Evolutionary conservation across 2,113 vertebrate species (phyloP).

Genomic region (Podarcis cretensis): DNA sequence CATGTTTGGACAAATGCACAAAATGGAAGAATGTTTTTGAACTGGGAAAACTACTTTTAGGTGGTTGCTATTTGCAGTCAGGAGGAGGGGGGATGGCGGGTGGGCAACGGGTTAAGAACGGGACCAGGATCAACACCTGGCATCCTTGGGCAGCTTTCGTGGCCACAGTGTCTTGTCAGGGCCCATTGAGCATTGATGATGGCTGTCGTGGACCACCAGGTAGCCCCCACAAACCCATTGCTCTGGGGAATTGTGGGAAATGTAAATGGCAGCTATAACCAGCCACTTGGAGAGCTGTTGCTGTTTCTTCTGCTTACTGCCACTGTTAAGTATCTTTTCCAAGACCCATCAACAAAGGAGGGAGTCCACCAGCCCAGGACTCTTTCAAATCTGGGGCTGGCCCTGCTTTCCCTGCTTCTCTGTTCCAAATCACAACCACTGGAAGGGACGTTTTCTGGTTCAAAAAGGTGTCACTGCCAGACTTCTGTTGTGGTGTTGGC

Average conservation of each 20-base stretch:
- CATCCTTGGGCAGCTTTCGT: no score
- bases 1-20: no score
- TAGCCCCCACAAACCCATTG: neutral
- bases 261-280: neutral
- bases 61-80: neutral
- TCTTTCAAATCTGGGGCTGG: neutral
- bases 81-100: no score
- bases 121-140: neutral
- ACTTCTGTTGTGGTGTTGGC: neutral
- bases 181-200: neutral
- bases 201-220: neutral
- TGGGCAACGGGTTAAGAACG: neutral
- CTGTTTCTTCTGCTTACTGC: neutral
- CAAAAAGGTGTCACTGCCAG: neutral
- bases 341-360: neutral
- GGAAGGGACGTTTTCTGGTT: neutral
- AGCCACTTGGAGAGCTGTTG: neutral
- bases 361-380: neutral
- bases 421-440: neutral
- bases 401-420: neutral
- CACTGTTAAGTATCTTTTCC: neutral
- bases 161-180: neutral
- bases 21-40: no score
- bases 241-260: neutral
- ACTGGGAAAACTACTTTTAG: neutral